A percentile compares a stretch with the other conserved stretches of the same genome.
Conservation (phyloP, 2,888 invertebrate species). For the Macaria notata region DNA sequence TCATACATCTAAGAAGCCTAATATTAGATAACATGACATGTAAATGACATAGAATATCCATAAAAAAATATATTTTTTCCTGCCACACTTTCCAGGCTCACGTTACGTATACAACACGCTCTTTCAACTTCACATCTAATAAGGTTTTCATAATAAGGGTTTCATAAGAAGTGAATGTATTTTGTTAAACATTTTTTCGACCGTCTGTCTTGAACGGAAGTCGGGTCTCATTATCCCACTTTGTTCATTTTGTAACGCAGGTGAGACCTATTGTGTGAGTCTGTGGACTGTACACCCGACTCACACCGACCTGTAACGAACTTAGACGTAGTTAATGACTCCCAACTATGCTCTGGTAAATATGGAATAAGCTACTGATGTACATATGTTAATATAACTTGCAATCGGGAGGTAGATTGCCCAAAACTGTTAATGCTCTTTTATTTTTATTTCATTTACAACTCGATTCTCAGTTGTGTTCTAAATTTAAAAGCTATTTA, state of each 20-base stretch:
- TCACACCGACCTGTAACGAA: conserved; percentile 47
- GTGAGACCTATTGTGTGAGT: conserved; percentile 37
- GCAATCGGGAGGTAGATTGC: too few relatives aligned
- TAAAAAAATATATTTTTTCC: conserved; percentile 11
- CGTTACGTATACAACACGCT: conserved; percentile 24
- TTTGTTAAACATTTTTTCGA: conserved; percentile 33
- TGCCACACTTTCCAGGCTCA: conserved; percentile 17
- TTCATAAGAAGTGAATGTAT: conserved; percentile 27
- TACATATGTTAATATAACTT: too few relatives aligned
- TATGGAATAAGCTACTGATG: too few relatives aligned
- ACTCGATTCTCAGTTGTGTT: too few relatives aligned
- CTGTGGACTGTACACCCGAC: conserved; percentile 37
- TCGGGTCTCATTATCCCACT: conserved; percentile 52
- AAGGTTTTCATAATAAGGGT: conserved; percentile 35
- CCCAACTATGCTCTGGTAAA: too few relatives aligned
- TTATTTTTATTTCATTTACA: too few relatives aligned
- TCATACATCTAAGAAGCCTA: not conserved
- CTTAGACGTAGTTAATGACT: conserved; percentile 64
- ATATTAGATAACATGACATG: not conserved
- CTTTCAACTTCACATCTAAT: conserved; percentile 31
- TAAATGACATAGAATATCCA: conserved; percentile 9
- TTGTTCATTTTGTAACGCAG: conserved; percentile 52
- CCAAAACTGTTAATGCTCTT: too few relatives aligned
- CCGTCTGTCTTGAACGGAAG: conserved; percentile 24
- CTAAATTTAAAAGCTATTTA: conserved; percentile 31